Conservation (phyloP, 2,797 vertebrate species). For the Semotilus atromaculatus region DNA sequence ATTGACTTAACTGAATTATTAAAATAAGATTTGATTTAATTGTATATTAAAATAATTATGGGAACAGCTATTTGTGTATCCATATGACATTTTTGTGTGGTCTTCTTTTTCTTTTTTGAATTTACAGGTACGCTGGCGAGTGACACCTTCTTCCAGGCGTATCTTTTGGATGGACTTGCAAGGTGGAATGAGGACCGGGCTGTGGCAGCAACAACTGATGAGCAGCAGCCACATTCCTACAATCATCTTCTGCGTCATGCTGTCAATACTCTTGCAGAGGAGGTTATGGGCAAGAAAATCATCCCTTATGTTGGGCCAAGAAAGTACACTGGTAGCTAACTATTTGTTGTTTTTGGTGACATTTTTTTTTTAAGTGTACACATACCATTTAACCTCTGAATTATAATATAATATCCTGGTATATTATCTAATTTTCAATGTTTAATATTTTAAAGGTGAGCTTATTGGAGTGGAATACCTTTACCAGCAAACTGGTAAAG, state of each 20-base stretch:
- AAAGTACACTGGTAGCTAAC: constrained; percentile 7
- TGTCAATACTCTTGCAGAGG: neutral
- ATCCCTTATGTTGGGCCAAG: neutral
- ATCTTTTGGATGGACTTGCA: constrained; percentile 36
- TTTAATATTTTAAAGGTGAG: constrained; percentile 21
- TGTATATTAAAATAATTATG: no score
- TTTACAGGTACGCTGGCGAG: constrained; percentile 21
- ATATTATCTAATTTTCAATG: neutral
- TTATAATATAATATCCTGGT: neutral
- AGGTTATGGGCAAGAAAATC: constrained; percentile 14
- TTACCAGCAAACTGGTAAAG: constrained; percentile 29
- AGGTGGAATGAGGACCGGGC: constrained; percentile 35
- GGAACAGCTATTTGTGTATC: no score
- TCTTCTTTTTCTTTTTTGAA: no score
- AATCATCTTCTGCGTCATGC: constrained; percentile 6
- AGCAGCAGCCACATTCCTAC: neutral
- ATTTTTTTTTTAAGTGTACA: neutral
- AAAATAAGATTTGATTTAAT: no score
- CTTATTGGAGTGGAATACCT: constrained; percentile 37
- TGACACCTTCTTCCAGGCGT: constrained; percentile 28
- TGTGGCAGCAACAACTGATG: neutral
- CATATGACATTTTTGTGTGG: no score
- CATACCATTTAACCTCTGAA: neutral
- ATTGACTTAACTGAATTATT: no score
- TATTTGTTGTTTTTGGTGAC: neutral